Evolutionary conservation across 2,797 vertebrate genomes (phyloP).

Genomic region (Lacerta bilineata): DNA sequence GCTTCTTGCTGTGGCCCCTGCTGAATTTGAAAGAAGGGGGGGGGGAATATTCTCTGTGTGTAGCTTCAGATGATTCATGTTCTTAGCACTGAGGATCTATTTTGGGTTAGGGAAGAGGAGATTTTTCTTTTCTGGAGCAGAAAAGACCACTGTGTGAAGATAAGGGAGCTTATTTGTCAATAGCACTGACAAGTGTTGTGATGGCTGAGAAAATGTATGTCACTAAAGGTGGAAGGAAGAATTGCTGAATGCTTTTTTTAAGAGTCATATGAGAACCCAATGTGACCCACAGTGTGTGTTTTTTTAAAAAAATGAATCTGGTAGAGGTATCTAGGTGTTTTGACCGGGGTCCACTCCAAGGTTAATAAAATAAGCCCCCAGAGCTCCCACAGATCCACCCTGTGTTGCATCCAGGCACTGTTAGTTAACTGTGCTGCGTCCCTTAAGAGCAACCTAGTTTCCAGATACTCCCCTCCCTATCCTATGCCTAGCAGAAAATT

Average conservation of each 20-base stretch:
- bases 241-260: background rate
- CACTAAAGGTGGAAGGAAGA: background rate
- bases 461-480: background rate
- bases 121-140: constrained; percentile 56
- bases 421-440: background rate
- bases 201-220: constrained; percentile 14
- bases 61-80: constrained; percentile 58
- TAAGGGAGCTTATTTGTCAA: constrained; percentile 48
- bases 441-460: background rate
- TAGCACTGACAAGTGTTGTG: constrained; percentile 23
- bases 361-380: background rate
- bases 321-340: no score
- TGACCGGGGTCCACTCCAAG: background rate
- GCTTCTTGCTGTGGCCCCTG: constrained; percentile 1
- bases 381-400: background rate
- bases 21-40: constrained; percentile 53
- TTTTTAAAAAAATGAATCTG: background rate
- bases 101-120: constrained; percentile 50
- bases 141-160: constrained; percentile 32
- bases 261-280: background rate
- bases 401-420: background rate
- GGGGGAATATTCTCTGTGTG: constrained; percentile 30
- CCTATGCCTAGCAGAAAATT: background rate
- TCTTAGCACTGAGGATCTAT: constrained; percentile 46
- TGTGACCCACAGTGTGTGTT: background rate